Evolutionary conservation across 2,113 vertebrate genomes (phyloP), one percentile per base, ranked within the genome.

Genomic region (Rhizomys pruinosus): DNA sequence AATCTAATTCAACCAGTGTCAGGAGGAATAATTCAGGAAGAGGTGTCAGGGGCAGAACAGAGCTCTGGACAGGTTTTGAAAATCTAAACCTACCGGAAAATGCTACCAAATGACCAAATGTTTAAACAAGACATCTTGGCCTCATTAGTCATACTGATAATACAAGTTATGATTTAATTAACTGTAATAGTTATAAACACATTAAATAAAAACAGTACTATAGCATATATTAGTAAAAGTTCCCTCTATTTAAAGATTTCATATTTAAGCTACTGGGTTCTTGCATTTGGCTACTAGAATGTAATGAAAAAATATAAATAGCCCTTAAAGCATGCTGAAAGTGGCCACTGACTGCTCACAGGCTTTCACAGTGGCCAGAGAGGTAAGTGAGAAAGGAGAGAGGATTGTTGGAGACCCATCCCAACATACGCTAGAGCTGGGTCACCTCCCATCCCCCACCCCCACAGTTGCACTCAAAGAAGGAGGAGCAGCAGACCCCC

Each of bases 1-100:
- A 52, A 92, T 68, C 87, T 90, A 52, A 91, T 47, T 37, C 57
- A n/a, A 44, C 90, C 66, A 11, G 32, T 16, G 66, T 85, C 91
- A 63, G 72, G 34, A 13, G 47, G 52, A 55, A 88, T 39, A 69
- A 42, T 37, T 69, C 78, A 44, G 59, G 79, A 34, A 73, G 47
- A 73, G 80, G 23, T 6, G 2, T 4, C 39, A 25, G 63, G 55
- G 19, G 15, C 64, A 37, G 29, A 66, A 37, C 8, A 66, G 1
- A 12, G 17, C 44, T 34, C 86, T 44, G 84, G 29, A 39, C n/a
- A 77, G 47, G 16, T 61, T 76, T 52, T 34, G 19, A 42, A 89
- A n/a, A 42, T 7, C 29, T 47, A 77, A 64, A 39, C 34, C 39
- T 64, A 77, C 37, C 77, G 59, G 61, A 2, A 64, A 66, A 47